Percentiles rank a stretch among this genome's conserved stretches.
Conservation (phyloP, 2,888 invertebrate genomes). For the Podabrus alpinus region DNA sequence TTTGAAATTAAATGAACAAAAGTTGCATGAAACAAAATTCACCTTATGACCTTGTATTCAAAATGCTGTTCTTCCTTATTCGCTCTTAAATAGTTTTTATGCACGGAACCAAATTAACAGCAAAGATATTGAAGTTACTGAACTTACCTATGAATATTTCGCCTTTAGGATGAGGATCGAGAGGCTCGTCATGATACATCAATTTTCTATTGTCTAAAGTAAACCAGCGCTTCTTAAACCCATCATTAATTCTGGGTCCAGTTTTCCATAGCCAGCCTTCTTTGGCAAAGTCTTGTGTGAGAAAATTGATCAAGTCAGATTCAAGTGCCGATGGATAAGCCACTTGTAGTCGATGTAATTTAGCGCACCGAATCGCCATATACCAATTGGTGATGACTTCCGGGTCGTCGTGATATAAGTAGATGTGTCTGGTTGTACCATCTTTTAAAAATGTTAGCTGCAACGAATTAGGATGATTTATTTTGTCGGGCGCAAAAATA, state of each 20-base stretch:
- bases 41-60: too few relatives aligned
- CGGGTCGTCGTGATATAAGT: constrained; percentile 83
- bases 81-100: too few relatives aligned
- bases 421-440: constrained; percentile 84
- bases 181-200: constrained; percentile 89
- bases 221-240: constrained; percentile 86
- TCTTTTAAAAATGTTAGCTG: constrained; percentile 86
- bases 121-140: too few relatives aligned
- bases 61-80: too few relatives aligned
- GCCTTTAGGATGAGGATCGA: constrained; percentile 88
- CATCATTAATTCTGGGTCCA: constrained; percentile 79
- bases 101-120: too few relatives aligned
- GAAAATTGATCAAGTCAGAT: constrained; percentile 69
- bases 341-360: constrained; percentile 79
- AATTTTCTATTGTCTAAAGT: constrained; percentile 85
- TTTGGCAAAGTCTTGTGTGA: constrained; percentile 81
- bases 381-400: constrained; percentile 85
- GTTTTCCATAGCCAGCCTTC: constrained; percentile 92
- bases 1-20: too few relatives aligned
- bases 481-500: constrained; percentile 82
- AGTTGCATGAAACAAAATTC: too few relatives aligned
- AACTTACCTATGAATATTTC: constrained; percentile 80
- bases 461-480: constrained; percentile 77
- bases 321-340: constrained; percentile 81
- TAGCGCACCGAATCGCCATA: constrained; percentile 72